Conservation (phyloP, 2,797 vertebrate species). For the Loriculus beryllinus region DNA sequence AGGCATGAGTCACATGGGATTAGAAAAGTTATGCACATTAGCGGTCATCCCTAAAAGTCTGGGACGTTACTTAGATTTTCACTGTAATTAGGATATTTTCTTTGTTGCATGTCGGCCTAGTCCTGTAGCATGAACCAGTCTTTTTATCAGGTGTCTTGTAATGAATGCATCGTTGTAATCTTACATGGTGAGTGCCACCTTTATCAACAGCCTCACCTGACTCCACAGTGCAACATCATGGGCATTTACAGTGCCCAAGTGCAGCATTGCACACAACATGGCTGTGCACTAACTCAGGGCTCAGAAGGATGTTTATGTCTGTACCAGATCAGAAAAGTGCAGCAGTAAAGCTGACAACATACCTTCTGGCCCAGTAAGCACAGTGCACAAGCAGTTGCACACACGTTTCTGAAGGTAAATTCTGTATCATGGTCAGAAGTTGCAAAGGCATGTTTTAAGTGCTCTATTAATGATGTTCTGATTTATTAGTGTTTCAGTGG, state of each 20-base stretch:
- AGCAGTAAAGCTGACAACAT: not conserved
- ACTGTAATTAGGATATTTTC: not conserved
- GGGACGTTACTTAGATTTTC: not conserved
- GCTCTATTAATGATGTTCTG: not conserved
- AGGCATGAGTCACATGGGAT: not conserved
- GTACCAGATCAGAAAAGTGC: not conserved
- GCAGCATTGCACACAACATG: accelerated
- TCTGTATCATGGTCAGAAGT: not conserved
- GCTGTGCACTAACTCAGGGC: not conserved
- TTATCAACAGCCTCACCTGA: not conserved
- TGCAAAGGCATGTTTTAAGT: not conserved
- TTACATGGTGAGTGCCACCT: not conserved
- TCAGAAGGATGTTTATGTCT: not conserved
- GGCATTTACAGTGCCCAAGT: not conserved
- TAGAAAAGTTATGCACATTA: not conserved
- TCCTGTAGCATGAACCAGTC: not conserved
- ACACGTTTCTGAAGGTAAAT: not conserved
- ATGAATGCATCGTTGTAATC: not conserved
- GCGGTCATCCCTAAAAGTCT: not conserved
- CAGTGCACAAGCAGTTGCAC: not conserved
- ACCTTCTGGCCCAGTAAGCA: not conserved
- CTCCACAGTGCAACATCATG: accelerated
- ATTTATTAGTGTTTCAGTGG: not conserved
- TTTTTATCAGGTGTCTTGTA: not conserved
- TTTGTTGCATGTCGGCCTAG: not conserved